Evolutionary conservation across 2,888 invertebrate genomes (phyloP), one percentile per base, ranked within the genome.

Genomic region (Schizotus pectinicornis): DNA sequence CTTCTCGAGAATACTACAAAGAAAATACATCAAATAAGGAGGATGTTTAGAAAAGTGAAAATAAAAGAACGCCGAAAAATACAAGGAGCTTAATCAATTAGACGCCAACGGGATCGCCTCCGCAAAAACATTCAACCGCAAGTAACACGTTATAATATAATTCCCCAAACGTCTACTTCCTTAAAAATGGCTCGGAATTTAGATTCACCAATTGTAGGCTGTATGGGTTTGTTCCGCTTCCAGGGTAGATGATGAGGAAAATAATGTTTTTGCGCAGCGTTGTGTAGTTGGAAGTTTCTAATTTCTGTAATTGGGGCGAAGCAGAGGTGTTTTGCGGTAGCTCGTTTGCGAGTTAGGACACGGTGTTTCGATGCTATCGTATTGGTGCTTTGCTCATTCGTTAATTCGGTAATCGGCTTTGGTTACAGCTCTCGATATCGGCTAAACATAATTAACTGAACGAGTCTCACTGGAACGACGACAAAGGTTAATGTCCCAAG

Each of bases 1-100:
- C 53, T 58, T 49, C 13, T 47, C 39, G 31, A 30, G 35, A 37
- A 9, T 41, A 43, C 49, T 38, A 47, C 48, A 37, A 53, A 41
- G 43, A 49, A 58, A 49, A 58, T 48, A 56, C 43, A 49, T 49
- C 56, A 56, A 56, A 48, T 14, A 46, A 43, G 48, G 22, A 37
- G 36, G 33, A 47, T 32, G 41, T 30, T 47, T 34, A 34, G 14
- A 35, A 48, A 48, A 48, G 35, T 48, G 41, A 47, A 55, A 55
- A 55, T 48, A 53, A 42, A 51, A 35, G 14, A 32, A 45, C 12
- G 12, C 32, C 9, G 13, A 39, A 43, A 51, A 51, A 51, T 42
- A 51, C 43, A 51, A 36, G 30, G 22, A 31, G 43, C 33, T 53
- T 33, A 53, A 53, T 53, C 45, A 53, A 53, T 53, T 45, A 37